These are phyloP conservation scores for Kuschelorhynchus macadamiae DNA, from an alignment of 2,888 invertebrate genomes.

Conservation along the genomic window DNA sequence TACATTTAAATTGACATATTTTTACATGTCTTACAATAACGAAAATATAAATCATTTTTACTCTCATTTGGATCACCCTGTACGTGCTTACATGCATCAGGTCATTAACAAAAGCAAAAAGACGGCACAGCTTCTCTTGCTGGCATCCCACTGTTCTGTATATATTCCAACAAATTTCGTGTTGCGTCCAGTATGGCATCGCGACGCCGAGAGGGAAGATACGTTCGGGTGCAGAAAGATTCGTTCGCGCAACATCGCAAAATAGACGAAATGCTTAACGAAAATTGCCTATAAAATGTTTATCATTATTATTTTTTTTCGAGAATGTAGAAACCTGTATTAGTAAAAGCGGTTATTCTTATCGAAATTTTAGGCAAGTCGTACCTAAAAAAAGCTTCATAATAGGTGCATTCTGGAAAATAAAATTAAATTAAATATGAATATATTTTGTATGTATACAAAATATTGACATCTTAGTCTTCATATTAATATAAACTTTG, in stretches of 20 bases:
- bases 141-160: slow-evolving; percentile 14
- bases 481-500: not conserved
- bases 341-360: too few relatives aligned
- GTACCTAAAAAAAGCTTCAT: too few relatives aligned
- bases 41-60: too few relatives aligned
- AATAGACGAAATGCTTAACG: not conserved
- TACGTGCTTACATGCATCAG: slow-evolving; percentile 33
- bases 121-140: not conserved
- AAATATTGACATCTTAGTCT: not conserved
- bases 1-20: too few relatives aligned
- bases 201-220: slow-evolving; percentile 23
- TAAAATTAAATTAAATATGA: too few relatives aligned
- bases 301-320: too few relatives aligned
- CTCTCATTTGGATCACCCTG: too few relatives aligned
- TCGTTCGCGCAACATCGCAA: slow-evolving; percentile 1
- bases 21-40: too few relatives aligned
- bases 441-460: not conserved
- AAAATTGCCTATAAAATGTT: too few relatives aligned
- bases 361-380: too few relatives aligned
- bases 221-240: not conserved
- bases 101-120: slow-evolving; percentile 13
- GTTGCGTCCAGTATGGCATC: slow-evolving; percentile 37
- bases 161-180: slow-evolving; percentile 41
- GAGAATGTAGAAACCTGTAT: too few relatives aligned
- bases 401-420: too few relatives aligned